Conservation (phyloP, 92 coral and sea anemone genomes). For the Palythoa caribaeorum region DNA sequence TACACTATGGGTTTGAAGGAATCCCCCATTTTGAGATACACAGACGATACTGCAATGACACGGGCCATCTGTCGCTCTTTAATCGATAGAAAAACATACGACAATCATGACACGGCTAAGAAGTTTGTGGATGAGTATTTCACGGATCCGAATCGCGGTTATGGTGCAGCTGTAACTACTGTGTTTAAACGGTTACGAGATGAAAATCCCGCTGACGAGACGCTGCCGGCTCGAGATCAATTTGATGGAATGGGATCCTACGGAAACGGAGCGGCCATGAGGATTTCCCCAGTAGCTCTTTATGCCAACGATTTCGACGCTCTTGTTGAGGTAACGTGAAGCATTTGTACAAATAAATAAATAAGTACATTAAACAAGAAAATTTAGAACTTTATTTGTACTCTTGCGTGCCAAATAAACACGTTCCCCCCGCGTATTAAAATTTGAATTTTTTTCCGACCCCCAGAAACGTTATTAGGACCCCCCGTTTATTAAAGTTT, state of each 20-base stretch:
- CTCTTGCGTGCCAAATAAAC: too few relatives aligned
- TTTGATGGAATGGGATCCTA: conserved; percentile 94
- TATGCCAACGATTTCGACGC: conserved; percentile 63
- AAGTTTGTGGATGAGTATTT: conserved; percentile 84
- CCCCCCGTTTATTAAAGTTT: too few relatives aligned
- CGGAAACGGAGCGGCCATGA: conserved; percentile 98
- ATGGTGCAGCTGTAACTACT: conserved; percentile 85
- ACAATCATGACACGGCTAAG: conserved; percentile 76
- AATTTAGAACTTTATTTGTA: too few relatives aligned
- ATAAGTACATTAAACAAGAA: not conserved
- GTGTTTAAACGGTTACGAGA: conserved; percentile 71
- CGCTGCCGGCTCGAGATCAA: conserved; percentile 89
- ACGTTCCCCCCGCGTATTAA: too few relatives aligned
- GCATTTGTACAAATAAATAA: not conserved
- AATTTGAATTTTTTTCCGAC: too few relatives aligned
- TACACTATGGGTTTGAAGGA: conserved; percentile 45
- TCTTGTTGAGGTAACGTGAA: conserved; percentile 69
- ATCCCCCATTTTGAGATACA: conserved; percentile 42
- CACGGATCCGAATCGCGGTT: conserved; percentile 77
- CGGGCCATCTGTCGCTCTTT: conserved; percentile 92
- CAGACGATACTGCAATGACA: conserved; percentile 98
- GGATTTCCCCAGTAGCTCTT: conserved; percentile 92
- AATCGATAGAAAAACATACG: conserved; percentile 67
- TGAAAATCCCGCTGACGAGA: conserved; percentile 70
- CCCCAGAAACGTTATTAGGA: too few relatives aligned